Conservation (phyloP, 2,888 invertebrate genomes). For the Lasioglossum calceatum region DNA sequence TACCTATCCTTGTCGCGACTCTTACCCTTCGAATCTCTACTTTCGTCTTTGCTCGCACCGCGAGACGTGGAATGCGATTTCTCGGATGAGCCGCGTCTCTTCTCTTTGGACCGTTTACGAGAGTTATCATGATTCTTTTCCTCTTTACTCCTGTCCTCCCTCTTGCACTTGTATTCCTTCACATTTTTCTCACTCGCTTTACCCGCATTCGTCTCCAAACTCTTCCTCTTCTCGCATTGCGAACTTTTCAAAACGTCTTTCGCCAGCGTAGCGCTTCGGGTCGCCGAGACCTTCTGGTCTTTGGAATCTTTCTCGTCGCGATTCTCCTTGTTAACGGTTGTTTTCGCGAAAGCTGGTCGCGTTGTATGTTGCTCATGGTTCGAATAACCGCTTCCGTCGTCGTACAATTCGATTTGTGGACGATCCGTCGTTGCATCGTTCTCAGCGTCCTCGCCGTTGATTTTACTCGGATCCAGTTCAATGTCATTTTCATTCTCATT, state of each 20-base stretch:
- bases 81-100: conserved; percentile 46
- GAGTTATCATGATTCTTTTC: conserved; percentile 59
- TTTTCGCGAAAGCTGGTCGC: not conserved
- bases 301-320: not conserved
- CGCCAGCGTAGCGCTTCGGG: not conserved
- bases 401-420: not conserved
- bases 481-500: not conserved
- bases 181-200: conserved; percentile 6
- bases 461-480: not conserved
- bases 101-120: conserved; percentile 51
- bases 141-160: conserved; percentile 41
- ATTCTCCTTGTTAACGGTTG: not conserved
- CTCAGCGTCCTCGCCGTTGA: not conserved
- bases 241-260: conserved; percentile 22
- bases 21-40: conserved; percentile 28
- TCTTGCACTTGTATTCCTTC: conserved; percentile 36
- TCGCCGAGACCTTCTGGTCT: not conserved
- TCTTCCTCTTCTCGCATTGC: conserved; percentile 2
- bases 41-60: conserved; percentile 40
- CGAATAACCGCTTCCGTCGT: not conserved
- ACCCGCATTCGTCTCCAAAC: conserved; percentile 21
- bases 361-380: not conserved
- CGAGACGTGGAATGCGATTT: conserved; percentile 51
- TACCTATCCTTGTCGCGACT: conserved; percentile 46
- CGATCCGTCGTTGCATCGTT: not conserved